phyloP scores from a whole-genome alignment of 2,888 invertebrate genomes.

The Hedychridium roseum region DNA sequence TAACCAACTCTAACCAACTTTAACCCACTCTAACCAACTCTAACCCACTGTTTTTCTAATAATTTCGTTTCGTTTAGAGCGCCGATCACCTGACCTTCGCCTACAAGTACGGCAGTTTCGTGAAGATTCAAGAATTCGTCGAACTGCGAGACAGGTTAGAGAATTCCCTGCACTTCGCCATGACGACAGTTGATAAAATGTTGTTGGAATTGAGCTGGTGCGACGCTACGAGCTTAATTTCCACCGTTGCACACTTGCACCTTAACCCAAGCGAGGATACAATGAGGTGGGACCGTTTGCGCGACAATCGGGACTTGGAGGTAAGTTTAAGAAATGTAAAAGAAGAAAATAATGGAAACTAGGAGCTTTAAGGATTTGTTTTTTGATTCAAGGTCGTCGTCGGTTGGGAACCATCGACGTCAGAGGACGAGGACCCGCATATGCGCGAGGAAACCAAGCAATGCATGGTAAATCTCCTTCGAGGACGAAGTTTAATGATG shows the following conservation, averaged over 20 bases:
- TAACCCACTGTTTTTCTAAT: too few relatives aligned
- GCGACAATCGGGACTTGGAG: conserved; percentile 60
- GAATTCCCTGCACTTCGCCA: conserved; percentile 81
- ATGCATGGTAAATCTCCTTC: conserved; percentile 53
- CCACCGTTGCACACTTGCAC: conserved; percentile 51
- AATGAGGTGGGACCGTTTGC: conserved; percentile 51
- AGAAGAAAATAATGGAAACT: conserved; percentile 1
- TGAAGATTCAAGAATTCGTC: conserved; percentile 89
- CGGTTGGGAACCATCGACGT: conserved; percentile 55
- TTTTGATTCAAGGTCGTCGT: conserved; percentile 49
- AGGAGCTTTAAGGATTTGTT: too few relatives aligned
- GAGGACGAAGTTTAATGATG: conserved; percentile 52
- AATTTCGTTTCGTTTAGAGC: conserved; percentile 70
- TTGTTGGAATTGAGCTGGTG: conserved; percentile 70
- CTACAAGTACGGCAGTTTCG: conserved; percentile 94
- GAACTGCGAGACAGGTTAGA: conserved; percentile 82
- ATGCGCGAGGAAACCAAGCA: conserved; percentile 53
- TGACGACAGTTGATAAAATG: conserved; percentile 73
- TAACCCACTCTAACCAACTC: too few relatives aligned
- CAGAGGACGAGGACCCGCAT: conserved; percentile 40
- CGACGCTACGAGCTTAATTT: conserved; percentile 44
- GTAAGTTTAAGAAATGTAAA: conserved; percentile 31
- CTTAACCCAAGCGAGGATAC: conserved; percentile 53
- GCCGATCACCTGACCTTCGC: conserved; percentile 90
- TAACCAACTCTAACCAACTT: too few relatives aligned